Evolutionary conservation across 1,140 invertebrate genomes (phyloP), one percentile per base, ranked within the genome.

Genomic region (Maconellicoccus hirsutus): DNA sequence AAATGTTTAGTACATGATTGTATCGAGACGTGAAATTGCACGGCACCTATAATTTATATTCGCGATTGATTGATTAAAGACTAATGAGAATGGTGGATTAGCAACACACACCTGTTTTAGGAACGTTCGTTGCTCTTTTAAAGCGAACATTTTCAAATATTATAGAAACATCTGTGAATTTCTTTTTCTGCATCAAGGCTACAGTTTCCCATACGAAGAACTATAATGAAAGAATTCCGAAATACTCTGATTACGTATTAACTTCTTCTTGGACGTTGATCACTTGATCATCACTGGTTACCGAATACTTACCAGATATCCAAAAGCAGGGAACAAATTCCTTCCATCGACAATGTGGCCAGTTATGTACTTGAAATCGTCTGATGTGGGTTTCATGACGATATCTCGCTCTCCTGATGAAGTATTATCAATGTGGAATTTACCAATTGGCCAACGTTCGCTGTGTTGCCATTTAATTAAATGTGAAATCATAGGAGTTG

Each of bases 311-410:
- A 86, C 85, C 80, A 98, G 82, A 77, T 98, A 97, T 16, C 94
- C 95, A 38, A 95, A 96, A 42, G 94, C 95, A 14, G 96, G 96
- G 81, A 93, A 98, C 0, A 98, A 80, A 27, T 96, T 83, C 76
- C 94, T 84, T 6, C 94, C 95, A 81, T 98, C 94, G 76, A 98
- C 96, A 19, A 84, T 85, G 78, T 98, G 95, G 19, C 93, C 95
- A 27, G 84, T 78, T 59, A 92, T 81, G 80, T 87, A 94, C 59
- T 86, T 80, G 77, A 96, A 88, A 4, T 87, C 84, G 33, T 72
- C 69, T 21, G 42, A 52, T 8, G 10, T 52, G 3, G n/a, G n/a
- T 8, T 52, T 52, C n/a, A 52, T 3, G 3, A 16, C n/a, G 6
- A 52, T 2, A 16, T 8, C 16, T 16, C 42, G 42, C 4, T 52